A percentile compares a stretch with the other conserved stretches of the same genome.
These are phyloP conservation scores for Slavum lentiscoides DNA, from an alignment of 2,888 invertebrate genomes.

Conservation along the genomic window DNA sequence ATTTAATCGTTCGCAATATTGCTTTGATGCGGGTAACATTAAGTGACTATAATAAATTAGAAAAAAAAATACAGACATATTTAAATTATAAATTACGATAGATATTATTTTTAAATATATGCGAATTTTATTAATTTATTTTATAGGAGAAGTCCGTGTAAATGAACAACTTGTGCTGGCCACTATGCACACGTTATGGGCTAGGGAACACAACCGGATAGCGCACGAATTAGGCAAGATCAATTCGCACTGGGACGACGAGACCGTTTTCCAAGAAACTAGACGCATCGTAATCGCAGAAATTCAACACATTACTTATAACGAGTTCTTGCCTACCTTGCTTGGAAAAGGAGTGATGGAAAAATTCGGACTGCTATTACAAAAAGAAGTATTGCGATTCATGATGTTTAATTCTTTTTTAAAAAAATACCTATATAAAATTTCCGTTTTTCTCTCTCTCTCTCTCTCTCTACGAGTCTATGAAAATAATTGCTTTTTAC, in stretches of 20 bases:
- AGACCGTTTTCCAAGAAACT: constrained; percentile 85
- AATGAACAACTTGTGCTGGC: constrained; percentile 88
- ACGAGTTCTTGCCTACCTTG: constrained; percentile 86
- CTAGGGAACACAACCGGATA: constrained; percentile 86
- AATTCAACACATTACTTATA: constrained; percentile 87
- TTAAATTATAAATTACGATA: too few relatives aligned
- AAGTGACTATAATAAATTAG: neutral
- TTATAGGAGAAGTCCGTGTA: constrained; percentile 77
- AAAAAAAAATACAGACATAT: too few relatives aligned
- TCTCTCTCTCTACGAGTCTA: neutral
- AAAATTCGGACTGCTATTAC: constrained; percentile 81
- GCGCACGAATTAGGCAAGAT: constrained; percentile 75
- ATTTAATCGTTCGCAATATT: constrained; percentile 86
- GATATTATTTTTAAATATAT: neutral
- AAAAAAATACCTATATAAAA: neutral
- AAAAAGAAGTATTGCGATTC: constrained; percentile 66
- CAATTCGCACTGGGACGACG: constrained; percentile 93
- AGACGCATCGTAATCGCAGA: constrained; percentile 82
- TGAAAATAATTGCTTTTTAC: neutral
- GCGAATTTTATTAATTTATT: neutral
- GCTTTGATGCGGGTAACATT: constrained; percentile 76
- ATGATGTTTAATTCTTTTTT: neutral
- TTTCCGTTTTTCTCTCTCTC: too few relatives aligned
- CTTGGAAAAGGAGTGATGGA: constrained; percentile 90
- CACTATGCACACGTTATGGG: constrained; percentile 89